Evolutionary conservation across 2,113 vertebrate species (phyloP).

Genomic region (Anser brachyrhynchus): DNA sequence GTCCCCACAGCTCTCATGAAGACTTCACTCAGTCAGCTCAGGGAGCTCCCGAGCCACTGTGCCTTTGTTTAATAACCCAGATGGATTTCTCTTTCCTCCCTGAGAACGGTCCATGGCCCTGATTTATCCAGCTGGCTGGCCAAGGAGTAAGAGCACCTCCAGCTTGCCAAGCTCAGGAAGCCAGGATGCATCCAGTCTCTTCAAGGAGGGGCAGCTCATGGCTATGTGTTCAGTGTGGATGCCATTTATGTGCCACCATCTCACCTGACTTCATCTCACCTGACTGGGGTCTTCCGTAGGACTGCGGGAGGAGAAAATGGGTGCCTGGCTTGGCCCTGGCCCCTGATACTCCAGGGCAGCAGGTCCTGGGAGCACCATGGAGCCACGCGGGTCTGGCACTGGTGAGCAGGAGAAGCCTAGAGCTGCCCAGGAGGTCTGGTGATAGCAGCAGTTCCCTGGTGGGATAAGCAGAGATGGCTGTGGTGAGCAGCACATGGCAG

Average conservation of each 20-base stretch:
- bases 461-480: background rate
- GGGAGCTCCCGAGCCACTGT: background rate
- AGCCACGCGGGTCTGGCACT: background rate
- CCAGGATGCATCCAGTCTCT: background rate
- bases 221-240: too few species aligned
- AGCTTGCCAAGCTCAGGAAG: background rate
- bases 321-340: background rate
- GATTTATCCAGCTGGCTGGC: background rate
- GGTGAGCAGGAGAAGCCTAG: background rate
- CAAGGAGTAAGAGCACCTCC: background rate
- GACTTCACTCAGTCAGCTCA: background rate
- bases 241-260: background rate
- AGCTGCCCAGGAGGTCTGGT: rapidly evolving
- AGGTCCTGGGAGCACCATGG: background rate
- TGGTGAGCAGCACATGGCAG: background rate
- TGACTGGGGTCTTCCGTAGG: background rate
- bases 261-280: background rate
- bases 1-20: background rate
- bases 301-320: background rate
- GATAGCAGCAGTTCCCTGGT: rapidly evolving
- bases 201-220: background rate
- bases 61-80: background rate
- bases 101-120: background rate
- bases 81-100: background rate
- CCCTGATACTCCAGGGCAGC: too few species aligned